Conservation (phyloP, 2,113 vertebrate species). For the Calidris pugnax region DNA sequence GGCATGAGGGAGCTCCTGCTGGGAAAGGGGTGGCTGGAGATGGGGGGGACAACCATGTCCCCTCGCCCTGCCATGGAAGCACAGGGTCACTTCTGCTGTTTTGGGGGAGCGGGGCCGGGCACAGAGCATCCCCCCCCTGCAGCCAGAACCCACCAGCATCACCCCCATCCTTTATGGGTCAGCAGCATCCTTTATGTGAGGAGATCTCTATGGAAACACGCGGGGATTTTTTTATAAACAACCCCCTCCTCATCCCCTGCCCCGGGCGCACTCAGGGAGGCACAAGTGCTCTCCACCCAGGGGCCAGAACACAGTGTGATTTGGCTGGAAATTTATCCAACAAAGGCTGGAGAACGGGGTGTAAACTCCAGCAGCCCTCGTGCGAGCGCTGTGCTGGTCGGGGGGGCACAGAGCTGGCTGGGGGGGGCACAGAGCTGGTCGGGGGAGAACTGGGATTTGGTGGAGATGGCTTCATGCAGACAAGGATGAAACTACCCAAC, state of each 20-base stretch:
- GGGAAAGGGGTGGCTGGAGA: background rate
- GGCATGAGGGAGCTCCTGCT: background rate
- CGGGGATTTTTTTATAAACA: background rate
- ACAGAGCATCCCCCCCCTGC: background rate
- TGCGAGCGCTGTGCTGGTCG: accelerated
- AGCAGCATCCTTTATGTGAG: background rate
- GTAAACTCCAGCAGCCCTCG: background rate
- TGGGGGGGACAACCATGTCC: background rate
- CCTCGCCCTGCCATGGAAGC: background rate
- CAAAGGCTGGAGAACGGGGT: background rate
- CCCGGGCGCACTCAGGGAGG: background rate
- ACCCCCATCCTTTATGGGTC: background rate
- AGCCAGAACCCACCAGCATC: background rate
- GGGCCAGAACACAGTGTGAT: background rate
- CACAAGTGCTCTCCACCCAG: background rate
- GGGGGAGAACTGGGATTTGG: background rate
- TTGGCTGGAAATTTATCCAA: background rate
- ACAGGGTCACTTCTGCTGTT: too few species aligned
- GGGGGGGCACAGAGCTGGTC: too few species aligned
- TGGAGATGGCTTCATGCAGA: background rate
- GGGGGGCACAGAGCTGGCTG: background rate
- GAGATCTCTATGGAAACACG: background rate
- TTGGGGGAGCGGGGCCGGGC: background rate
- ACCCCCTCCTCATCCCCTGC: background rate
- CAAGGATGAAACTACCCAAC: too few species aligned